These are phyloP conservation scores for Sceloporus undulatus DNA, from an alignment of 2,113 vertebrate species.

Conservation along the genomic window DNA sequence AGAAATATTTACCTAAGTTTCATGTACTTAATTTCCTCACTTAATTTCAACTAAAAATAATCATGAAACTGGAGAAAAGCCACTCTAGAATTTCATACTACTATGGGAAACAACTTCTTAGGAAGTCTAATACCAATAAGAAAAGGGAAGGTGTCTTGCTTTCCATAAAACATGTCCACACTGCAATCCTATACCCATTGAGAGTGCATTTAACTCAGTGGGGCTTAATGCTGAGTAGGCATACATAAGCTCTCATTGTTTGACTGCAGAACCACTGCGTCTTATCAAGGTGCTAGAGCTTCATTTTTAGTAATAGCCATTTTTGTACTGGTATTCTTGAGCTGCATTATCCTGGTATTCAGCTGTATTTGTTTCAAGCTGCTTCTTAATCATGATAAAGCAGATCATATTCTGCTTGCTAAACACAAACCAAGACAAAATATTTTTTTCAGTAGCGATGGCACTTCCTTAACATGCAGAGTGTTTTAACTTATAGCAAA, in stretches of 20 bases:
- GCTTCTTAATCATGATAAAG: neutral
- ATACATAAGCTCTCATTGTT: neutral
- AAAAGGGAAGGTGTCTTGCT: neutral
- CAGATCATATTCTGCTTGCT: constrained; percentile 29
- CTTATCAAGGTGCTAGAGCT: neutral
- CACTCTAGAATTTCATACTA: neutral
- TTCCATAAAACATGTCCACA: neutral
- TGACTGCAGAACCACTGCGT: neutral
- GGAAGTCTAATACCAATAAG: neutral
- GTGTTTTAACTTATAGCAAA: constrained; percentile 27
- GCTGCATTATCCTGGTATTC: too few relatives aligned
- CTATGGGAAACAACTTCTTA: neutral
- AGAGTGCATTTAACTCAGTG: neutral
- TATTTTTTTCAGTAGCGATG: constrained; percentile 39
- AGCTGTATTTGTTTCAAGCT: neutral
- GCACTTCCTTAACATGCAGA: constrained; percentile 62
- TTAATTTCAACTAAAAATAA: constrained; percentile 49
- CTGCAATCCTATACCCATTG: neutral
- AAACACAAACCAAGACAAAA: constrained; percentile 53
- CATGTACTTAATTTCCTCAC: too few relatives aligned
- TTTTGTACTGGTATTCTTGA: neutral
- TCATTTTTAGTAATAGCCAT: too few relatives aligned
- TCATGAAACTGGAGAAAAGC: neutral
- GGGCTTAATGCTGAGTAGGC: neutral
- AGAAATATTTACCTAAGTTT: constrained; percentile 85